Percentiles rank a stretch among this genome's conserved stretches.
Evolutionary conservation across 1,140 invertebrate genomes (phyloP).

Genomic region (Sarcophaga peregrina): DNA sequence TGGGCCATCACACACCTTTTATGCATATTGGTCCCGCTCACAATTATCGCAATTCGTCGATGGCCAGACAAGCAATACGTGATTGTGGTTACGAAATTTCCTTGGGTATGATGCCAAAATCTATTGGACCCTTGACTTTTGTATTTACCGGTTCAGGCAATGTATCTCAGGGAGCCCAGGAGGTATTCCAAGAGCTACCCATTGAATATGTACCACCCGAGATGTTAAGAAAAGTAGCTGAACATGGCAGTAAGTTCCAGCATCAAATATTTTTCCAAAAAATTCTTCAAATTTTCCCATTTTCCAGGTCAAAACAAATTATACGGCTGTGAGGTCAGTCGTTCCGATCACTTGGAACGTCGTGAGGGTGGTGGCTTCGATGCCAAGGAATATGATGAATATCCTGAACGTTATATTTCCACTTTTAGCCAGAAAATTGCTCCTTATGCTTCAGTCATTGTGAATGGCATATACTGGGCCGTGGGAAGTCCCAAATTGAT

Average conservation of each 20-base stretch:
- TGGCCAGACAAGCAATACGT: conserved; percentile 95
- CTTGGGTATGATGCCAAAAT: conserved; percentile 96
- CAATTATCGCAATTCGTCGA: conserved; percentile 97
- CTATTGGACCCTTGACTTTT: conserved; percentile 96
- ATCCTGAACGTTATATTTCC: conserved; percentile 94
- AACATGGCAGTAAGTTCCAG: conserved; percentile 87
- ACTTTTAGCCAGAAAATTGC: conserved; percentile 98
- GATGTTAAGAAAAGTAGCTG: conserved; percentile 93
- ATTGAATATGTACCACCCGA: conserved; percentile 97
- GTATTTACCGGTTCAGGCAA: conserved; percentile 96
- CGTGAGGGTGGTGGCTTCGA: conserved; percentile 93
- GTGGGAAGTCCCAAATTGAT: conserved; percentile 94
- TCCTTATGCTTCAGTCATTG: conserved; percentile 95
- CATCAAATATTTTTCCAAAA: neutral
- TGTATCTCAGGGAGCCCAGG: conserved; percentile 90
- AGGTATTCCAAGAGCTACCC: conserved; percentile 97
- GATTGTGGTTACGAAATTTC: conserved; percentile 99
- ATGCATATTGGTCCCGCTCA: conserved; percentile 99
- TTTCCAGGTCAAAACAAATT: conserved; percentile 87
- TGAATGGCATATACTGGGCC: conserved; percentile 99
- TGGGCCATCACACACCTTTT: conserved; percentile 99
- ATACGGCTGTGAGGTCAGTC: conserved; percentile 93
- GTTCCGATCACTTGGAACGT: conserved; percentile 91
- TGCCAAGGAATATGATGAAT: conserved; percentile 89
- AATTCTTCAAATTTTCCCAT: neutral